These are phyloP conservation scores for Myoxocephalus aenaeus DNA, from an alignment of 2,797 vertebrate species.

Conservation along the genomic window DNA sequence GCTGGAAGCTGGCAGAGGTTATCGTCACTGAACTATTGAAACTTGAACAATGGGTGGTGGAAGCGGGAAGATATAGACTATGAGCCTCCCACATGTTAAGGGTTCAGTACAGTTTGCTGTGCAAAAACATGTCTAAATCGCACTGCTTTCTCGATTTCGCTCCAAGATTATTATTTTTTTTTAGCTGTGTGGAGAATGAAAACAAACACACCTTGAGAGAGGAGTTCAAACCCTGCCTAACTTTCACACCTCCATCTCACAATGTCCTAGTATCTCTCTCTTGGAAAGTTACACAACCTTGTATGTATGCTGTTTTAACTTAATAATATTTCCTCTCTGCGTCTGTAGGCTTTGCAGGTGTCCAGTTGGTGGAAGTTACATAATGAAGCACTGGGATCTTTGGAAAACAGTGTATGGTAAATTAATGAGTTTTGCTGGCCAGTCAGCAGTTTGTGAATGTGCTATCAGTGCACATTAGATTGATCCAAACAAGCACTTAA, in stretches of 20 bases:
- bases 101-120: neutral
- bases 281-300: neutral
- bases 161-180: neutral
- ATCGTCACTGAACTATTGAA: neutral
- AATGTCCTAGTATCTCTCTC: neutral
- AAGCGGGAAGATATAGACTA: neutral
- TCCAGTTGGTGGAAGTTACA: slow-evolving; percentile 39
- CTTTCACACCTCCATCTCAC: neutral
- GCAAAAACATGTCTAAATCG: neutral
- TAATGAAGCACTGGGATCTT: slow-evolving; percentile 46
- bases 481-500: slow-evolving; percentile 87
- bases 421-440: slow-evolving; percentile 78
- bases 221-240: neutral
- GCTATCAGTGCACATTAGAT: slow-evolving; percentile 85
- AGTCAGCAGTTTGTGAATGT: slow-evolving; percentile 85
- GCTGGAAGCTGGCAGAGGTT: neutral
- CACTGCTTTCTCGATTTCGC: neutral
- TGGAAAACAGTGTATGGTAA: slow-evolving; percentile 67
- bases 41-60: neutral
- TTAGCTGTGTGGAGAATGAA: neutral
- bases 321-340: slow-evolving; percentile 17
- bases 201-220: slow-evolving; percentile 2
- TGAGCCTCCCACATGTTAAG: neutral
- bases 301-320: neutral
- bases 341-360: slow-evolving; percentile 36